Evolutionary conservation across 2,888 invertebrate species (phyloP), one percentile per base, ranked within the genome.

Genomic region (Nemotelus nigrinus): DNA sequence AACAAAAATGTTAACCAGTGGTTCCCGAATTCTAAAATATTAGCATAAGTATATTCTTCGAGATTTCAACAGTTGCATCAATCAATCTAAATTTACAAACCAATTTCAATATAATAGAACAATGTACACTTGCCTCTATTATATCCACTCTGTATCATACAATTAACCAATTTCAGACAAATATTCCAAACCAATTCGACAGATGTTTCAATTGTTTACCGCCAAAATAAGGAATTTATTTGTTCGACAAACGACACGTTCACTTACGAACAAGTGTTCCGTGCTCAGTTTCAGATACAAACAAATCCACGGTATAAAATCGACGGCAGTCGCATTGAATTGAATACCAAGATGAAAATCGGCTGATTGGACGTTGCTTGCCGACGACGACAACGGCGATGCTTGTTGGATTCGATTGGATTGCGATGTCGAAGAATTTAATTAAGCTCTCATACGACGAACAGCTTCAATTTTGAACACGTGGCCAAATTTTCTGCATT

Each of bases 401-500:
- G 25, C 25, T 25, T 25, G 50, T 50, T 50, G 50, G 5, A 7
- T 5, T 25, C 25, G 25, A 25, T 25, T 25, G 25, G 25, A 25
- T 25, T 25, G 47, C 47, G 55, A 58, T 64, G 47, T 50, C 64
- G 64, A 68, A 60, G 78, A 79, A 79, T 74, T 79, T 79, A 77
- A 79, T 79, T 79, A 79, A 79, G 75, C 77, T 68, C 75, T 79
- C 79, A 77, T 79, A 68, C 67, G 25, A 25, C 25, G 68, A 68
- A 39, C 57, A 44, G 39, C 48, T 48, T 77, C 79, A 70, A 79
- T 79, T 79, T 74, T 77, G 77, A 79, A 79, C 79, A 79, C 79
- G 79, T 79, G 79, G 77, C 77, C 77, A 53, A 77, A 79, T 79
- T 79, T 76, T 77, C 64, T 58, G 47, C 53, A 64, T 75, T 75